Conservation (phyloP, 2,797 vertebrate genomes). For the Apogon talboti region DNA sequence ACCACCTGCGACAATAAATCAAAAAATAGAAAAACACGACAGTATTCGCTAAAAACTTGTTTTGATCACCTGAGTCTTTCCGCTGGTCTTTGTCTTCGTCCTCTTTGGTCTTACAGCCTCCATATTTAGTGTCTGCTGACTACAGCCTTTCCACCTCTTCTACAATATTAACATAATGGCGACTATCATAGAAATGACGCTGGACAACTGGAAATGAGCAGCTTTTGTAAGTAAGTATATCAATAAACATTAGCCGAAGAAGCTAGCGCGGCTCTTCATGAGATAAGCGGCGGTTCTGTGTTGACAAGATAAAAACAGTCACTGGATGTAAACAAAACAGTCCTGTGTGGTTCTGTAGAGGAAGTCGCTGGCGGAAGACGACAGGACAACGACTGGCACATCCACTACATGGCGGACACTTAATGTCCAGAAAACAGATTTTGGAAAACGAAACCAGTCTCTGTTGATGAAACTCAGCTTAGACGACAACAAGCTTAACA, state of each 20-base stretch:
- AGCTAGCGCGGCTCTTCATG: background rate
- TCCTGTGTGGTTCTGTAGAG: background rate
- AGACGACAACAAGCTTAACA: conserved; percentile 18
- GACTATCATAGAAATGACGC: conserved; percentile 11
- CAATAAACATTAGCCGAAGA: background rate
- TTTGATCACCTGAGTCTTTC: conserved; percentile 80
- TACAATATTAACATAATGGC: conserved; percentile 34
- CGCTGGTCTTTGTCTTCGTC: conserved; percentile 76
- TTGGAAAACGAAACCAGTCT: conserved; percentile 49
- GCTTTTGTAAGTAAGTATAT: conserved; percentile 18
- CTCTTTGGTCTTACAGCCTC: conserved; percentile 86
- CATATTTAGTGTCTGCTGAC: conserved; percentile 71
- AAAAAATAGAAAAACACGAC: background rate
- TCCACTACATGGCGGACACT: background rate
- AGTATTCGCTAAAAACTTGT: background rate
- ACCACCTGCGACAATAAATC: background rate
- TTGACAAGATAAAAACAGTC: conserved; percentile 57
- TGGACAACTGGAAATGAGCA: conserved; percentile 8
- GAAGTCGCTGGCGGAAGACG: background rate
- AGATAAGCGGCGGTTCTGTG: conserved; percentile 58
- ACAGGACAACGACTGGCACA: background rate
- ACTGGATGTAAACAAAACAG: conserved; percentile 33
- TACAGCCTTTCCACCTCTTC: conserved; percentile 36
- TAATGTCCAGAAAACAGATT: background rate
- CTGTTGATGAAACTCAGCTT: background rate